Base-by-base conservation (phyloP, 2,797 vertebrate genomes). In the Gobionotothen gibberifrons region DNA sequence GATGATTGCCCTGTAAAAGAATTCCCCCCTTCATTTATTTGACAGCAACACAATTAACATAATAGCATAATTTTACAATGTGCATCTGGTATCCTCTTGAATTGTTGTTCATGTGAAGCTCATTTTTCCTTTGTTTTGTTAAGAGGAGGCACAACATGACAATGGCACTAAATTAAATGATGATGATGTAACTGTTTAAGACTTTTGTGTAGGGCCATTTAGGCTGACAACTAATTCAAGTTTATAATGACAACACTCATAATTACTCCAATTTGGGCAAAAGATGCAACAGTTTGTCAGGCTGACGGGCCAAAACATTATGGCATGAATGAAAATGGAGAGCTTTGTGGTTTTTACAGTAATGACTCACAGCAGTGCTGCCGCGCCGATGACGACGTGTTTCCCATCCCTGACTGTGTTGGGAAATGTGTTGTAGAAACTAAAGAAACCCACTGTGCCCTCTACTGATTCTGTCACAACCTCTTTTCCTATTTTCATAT, bases 281-380 rank as follows among this genome's bases (percentile, higher is more conserved):
- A 78, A 79, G 83, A 88, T 86, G 78, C 80, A 79, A 62, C 78
- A 85, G 72, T 74, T 76, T 69, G 72, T 85, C 84, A 80, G 74
- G 68, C 58, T 82, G 75, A 74, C 1, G 72, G n/a, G 88, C 83
- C 74, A 79, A 86, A 85, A 80, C 73, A 78, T 85, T 75, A 79
- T 82, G 82, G 81, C 77, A 84, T 82, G 85, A 89, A 86, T 87
- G 77, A 91, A 88, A 90, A 85, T 26, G 62, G 79, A 90, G 84
- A 85, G 81, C 72, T 81, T 63, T 83, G 87, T 67, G 81, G 87
- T 88, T 82, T 26, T 69, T 52, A 65, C 78, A 70, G 66, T 64
- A 90, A 91, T 91, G 86, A 86, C 75, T 93, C 83, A 85, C 85
- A 89, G 85, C 81, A 79, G 79, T 64, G 69, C 78, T 74, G 81